These are phyloP conservation scores for Athetis lepigone DNA, from an alignment of 2,888 invertebrate genomes.

Conservation along the genomic window DNA sequence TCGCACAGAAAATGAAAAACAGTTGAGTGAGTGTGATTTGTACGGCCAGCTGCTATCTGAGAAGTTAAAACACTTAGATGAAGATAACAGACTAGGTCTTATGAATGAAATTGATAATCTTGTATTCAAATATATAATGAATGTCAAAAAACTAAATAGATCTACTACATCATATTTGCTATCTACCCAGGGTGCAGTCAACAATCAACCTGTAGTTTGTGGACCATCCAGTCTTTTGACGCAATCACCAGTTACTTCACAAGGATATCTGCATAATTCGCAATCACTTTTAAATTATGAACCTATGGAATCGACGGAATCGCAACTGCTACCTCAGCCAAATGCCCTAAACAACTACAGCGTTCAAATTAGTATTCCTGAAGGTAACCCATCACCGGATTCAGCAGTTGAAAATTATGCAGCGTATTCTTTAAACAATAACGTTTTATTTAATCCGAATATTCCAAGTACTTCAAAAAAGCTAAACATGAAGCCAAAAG, in stretches of 20 bases:
- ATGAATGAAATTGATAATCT: conserved; percentile 6
- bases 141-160: not conserved
- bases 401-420: not conserved
- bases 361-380: not conserved
- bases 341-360: not conserved
- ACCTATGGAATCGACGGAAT: not conserved
- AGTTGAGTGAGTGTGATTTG: not conserved
- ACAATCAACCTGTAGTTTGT: conserved; percentile 3
- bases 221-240: not conserved
- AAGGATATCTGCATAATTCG: not conserved
- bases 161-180: not conserved
- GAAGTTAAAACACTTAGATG: not conserved
- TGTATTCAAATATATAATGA: conserved; percentile 1
- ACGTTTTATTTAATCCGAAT: not conserved
- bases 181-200: not conserved
- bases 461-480: not conserved
- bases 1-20: not conserved
- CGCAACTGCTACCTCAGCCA: not conserved
- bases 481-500: not conserved
- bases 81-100: not conserved
- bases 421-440: not conserved
- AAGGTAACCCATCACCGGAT: conserved; percentile 1
- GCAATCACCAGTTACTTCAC: conserved; percentile 1
- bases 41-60: not conserved
- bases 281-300: conserved; percentile 2